These are phyloP conservation scores for Rapana venosa DNA, from an alignment of 2,888 invertebrate species.

Conservation along the genomic window DNA sequence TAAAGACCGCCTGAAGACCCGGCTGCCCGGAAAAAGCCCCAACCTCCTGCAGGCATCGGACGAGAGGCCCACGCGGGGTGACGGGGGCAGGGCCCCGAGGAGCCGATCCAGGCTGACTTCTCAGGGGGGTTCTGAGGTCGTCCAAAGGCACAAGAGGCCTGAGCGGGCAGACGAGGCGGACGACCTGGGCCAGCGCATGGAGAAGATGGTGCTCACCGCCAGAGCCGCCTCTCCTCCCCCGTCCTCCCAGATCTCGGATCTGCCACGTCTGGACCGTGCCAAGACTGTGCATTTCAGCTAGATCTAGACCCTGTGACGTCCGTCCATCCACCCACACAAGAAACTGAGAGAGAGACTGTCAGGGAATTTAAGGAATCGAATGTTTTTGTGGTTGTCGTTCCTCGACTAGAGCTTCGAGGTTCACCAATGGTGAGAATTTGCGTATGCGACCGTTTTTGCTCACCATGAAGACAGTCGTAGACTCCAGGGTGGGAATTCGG, in stretches of 20 bases:
- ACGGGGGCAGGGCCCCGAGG: not conserved
- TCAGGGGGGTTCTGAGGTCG: not conserved
- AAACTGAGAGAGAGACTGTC: not conserved
- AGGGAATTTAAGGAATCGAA: too few species aligned
- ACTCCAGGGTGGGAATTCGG: too few species aligned
- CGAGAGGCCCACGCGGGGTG: slow-evolving; percentile 22
- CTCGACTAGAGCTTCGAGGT: too few species aligned
- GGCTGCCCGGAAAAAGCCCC: slow-evolving; percentile 39
- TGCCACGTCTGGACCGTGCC: slow-evolving; percentile 28
- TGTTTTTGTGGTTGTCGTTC: too few species aligned
- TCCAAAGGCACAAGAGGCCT: slow-evolving; percentile 32
- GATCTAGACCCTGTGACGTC: too few species aligned
- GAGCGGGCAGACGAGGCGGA: not conserved
- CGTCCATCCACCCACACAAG: too few species aligned
- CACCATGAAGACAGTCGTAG: too few species aligned
- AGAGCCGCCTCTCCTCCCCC: not conserved
- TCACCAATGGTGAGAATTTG: too few species aligned
- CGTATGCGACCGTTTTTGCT: too few species aligned
- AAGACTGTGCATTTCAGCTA: slow-evolving; percentile 43
- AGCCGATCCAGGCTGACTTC: not conserved
- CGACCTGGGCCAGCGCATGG: not conserved
- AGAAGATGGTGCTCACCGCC: not conserved
- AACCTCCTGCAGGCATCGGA: slow-evolving; percentile 35
- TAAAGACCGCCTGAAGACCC: slow-evolving; percentile 48
- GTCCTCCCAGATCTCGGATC: not conserved